These are phyloP conservation scores for Campoletis sonorensis DNA, from an alignment of 1,140 invertebrate genomes.

Conservation along the genomic window DNA sequence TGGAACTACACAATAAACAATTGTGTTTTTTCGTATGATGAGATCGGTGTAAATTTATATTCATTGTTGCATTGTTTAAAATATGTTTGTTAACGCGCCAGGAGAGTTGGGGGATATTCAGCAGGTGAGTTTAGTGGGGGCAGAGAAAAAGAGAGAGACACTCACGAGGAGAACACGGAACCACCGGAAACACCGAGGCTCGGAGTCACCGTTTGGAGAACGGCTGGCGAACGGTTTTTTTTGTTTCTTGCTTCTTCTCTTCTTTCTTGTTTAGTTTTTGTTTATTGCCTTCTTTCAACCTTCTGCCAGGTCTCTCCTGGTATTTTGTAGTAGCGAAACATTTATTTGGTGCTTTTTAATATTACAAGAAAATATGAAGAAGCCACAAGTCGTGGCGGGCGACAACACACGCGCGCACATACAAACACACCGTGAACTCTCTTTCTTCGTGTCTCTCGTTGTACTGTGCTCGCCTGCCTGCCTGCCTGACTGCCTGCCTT, in stretches of 20 bases:
- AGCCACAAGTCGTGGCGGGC: not conserved
- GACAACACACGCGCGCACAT: conserved; percentile 6
- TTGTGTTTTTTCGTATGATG: not conserved
- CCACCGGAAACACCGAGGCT: conserved; percentile 38
- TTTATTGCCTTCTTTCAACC: too few relatives aligned
- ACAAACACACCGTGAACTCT: conserved; percentile 19
- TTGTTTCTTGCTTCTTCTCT: not conserved
- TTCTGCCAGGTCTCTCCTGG: too few relatives aligned
- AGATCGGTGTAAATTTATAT: not conserved
- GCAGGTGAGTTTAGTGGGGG: conserved; percentile 16
- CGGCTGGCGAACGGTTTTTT: conserved; percentile 35
- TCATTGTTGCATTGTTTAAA: conserved; percentile 15
- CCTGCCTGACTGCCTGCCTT: not conserved
- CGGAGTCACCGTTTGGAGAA: conserved; percentile 41
- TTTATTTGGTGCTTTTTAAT: not conserved
- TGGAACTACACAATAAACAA: not conserved
- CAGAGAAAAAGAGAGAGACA: conserved; percentile 11
- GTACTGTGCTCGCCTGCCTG: not conserved
- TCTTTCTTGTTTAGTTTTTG: not conserved
- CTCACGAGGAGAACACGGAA: conserved; percentile 32
- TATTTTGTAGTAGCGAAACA: too few relatives aligned
- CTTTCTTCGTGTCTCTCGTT: conserved; percentile 23
- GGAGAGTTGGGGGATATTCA: not conserved
- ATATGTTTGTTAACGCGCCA: not conserved
- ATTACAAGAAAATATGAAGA: not conserved